Evolutionary conservation across 2,888 invertebrate species (phyloP).

Genomic region (Hydrotaea diabolus): DNA sequence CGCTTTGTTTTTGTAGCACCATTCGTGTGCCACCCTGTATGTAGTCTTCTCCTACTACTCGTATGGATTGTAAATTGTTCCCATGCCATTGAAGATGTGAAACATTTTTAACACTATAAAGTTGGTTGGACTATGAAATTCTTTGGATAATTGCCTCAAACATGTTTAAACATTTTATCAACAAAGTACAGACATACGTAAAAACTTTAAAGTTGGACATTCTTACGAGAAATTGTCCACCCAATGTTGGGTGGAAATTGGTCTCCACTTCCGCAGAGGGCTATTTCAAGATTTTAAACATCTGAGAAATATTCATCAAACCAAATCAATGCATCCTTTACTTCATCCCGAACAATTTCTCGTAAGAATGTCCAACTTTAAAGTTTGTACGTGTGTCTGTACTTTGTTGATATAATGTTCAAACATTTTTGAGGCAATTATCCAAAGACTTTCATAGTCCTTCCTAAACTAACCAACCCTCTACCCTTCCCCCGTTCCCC

Average conservation of each 20-base stretch:
- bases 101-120: too few species aligned
- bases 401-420: not conserved
- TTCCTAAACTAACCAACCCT: not conserved
- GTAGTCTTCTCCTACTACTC: too few species aligned
- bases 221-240: not conserved
- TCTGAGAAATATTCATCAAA: not conserved
- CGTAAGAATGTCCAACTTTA: not conserved
- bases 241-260: too few species aligned
- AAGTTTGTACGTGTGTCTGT: not conserved
- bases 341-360: not conserved
- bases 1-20: too few species aligned
- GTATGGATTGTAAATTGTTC: too few species aligned
- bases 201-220: not conserved
- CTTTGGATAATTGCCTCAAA: constrained; percentile 59
- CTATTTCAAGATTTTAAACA: too few species aligned
- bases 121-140: not conserved
- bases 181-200: not conserved
- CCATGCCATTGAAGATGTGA: too few species aligned
- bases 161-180: constrained; percentile 17
- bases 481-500: not conserved
- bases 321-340: not conserved
- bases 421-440: constrained; percentile 58
- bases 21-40: too few species aligned
- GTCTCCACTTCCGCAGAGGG: too few species aligned
- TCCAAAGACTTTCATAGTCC: constrained; percentile 24